Percentiles rank a stretch among this genome's conserved stretches.
phyloP scores from a whole-genome alignment of 1,140 invertebrate species.

The Drosophila aff. region DNA sequence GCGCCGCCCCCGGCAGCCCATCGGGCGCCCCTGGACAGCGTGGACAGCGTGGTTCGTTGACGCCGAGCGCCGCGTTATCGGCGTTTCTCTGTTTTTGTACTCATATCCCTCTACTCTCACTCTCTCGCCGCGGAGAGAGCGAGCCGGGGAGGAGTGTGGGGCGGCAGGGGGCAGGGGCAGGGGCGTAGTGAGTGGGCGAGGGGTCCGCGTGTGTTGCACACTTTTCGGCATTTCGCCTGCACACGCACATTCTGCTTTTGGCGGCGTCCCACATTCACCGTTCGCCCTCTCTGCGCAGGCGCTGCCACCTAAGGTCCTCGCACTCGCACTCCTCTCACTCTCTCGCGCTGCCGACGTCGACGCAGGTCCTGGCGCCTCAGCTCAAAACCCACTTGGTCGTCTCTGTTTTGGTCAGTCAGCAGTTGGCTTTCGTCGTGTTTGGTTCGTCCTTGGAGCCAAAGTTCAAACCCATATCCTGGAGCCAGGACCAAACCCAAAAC shows the following conservation, averaged over 20 bases:
- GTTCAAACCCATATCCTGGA: conserved; percentile 43
- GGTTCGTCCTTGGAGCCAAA: conserved; percentile 66
- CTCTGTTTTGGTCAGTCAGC: conserved; percentile 85
- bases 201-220: conserved; percentile 74
- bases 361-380: conserved; percentile 47
- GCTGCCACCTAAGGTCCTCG: conserved; percentile 57
- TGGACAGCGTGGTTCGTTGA: conserved; percentile 71
- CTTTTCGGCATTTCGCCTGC: conserved; percentile 80
- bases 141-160: background rate
- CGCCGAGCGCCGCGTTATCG: conserved; percentile 78
- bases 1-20: background rate
- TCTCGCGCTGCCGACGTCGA: conserved; percentile 47
- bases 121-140: conserved; percentile 2
- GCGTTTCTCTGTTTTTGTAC: conserved; percentile 84
- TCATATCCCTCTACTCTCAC: conserved; percentile 72
- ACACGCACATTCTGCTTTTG: conserved; percentile 80
- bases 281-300: conserved; percentile 41
- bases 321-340: conserved; percentile 49
- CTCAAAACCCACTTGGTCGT: conserved; percentile 80
- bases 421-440: conserved; percentile 84
- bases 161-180: background rate
- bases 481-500: conserved; percentile 19
- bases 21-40: conserved; percentile 25
- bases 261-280: conserved; percentile 78
- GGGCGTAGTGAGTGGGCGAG: conserved; percentile 1